Base-by-base conservation (phyloP, 2,113 vertebrate genomes). In the Lagenorhynchus albirostris region DNA sequence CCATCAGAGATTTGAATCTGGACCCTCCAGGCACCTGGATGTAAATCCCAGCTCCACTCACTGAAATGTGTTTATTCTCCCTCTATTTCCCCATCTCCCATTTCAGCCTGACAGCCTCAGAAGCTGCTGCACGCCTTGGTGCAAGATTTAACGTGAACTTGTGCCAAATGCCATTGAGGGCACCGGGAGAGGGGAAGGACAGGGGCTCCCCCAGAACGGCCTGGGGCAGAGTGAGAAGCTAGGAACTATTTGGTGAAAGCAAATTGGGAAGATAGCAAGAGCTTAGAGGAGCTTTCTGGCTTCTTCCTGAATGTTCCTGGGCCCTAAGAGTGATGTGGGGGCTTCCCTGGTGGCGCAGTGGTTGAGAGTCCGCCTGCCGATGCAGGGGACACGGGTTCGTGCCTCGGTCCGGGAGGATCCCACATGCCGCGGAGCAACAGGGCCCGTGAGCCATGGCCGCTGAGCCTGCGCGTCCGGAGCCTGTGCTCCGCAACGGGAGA, bases 151-250 rank as follows among this genome's bases (percentile, higher is more conserved):
- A 38, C 41, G 4, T 1, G 8, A 47, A 21, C 21, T 7, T 29
- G 55, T 26, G 41, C 6, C 13, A 1, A 20, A 25, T 20, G 33
- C 21, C 25, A 17, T 1, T 4, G 10, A 58, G 36, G 38, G 50
- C 2, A 0, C 47, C 0, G 0, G 23, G 14, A n/a, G 47, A 74
- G 33, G 12, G 18, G 33, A 29, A 29, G 25, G 44, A 44, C 38
- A 8, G 31, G 33, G 38, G 17, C 2, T 68, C 31, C 70, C 29
- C 47, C 6, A 18, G 41, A n/a, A 26, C 14, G 31, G 44, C 60
- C 17, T 4, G 5, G 41, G 17, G 17, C 36, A 15, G 36, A 65
- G 26, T 4, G 29, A 53, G 23, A 50, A 23, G 20, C 33, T 53
- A 26, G 62, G 8, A 15, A 21, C 31, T 60, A 31, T 11, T 41